Base-by-base conservation (phyloP, 2,888 invertebrate species). In the Lycaena phlaeas region DNA sequence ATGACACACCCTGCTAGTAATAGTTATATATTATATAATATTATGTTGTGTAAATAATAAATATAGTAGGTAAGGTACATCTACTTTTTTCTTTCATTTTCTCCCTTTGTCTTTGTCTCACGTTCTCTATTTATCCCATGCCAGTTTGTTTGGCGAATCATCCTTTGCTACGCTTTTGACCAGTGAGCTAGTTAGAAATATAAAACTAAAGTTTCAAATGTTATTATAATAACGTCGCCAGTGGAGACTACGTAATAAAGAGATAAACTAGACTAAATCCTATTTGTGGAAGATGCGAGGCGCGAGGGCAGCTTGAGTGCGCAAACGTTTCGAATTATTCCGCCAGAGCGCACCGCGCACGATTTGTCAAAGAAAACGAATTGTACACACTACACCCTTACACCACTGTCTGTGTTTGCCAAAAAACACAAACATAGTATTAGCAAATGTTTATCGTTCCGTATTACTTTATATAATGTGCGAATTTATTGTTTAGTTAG, bases 301-400 rank as follows among this genome's bases (percentile, higher is more conserved):
- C 49, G 44, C 41, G 42, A 45, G 41, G 44, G 39, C 43, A 45
- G 52, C 51, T 51, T 45, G 53, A 52, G 53, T 57, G 59, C 64
- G 62, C 63, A 64, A 72, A 69, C 65, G 67, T 62, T 65, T 57
- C 58, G 60, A 66, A 60, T 74, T 76, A 69, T 70, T 76, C 68
- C 73, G 60, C 58, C 55, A 61, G 68, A 70, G 59, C 61, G 67
- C 51, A 54, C 60, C 52, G 59, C 59, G 53, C 57, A 49, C 50
- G 49, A 51, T 65, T 59, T 70, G 64, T 68, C 67, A 68, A 68
- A 68, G 68, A 67, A 73, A 74, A 71, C 67, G 68, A 71, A 73
- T 72, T 73, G 67, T 67, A 66, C 64, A 68, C 66, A 63, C n/a
- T n/a, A n/a, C n/a, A 22, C 57, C 57, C 60, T 59, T 61, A 57